These are phyloP conservation scores for Eulemur rufifrons DNA, from an alignment of 2,113 vertebrate genomes.

Conservation along the genomic window DNA sequence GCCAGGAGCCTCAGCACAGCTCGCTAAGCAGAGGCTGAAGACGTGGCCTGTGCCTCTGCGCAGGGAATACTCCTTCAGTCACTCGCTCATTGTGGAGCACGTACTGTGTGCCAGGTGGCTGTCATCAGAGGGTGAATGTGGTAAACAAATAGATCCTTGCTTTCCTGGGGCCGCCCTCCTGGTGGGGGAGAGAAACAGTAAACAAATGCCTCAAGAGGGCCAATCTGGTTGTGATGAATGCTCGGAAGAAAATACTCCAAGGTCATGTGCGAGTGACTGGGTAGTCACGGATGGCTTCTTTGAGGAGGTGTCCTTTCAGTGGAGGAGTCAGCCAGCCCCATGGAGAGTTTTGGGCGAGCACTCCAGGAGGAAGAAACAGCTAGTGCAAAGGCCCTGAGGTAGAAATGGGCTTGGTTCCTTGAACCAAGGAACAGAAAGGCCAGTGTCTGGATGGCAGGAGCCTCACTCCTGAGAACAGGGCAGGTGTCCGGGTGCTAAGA, in stretches of 20 bases:
- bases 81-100: neutral
- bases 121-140: fast-evolving
- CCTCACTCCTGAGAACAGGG: neutral
- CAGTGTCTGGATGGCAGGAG: neutral
- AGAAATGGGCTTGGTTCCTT: neutral
- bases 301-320: neutral
- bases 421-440: neutral
- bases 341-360: neutral
- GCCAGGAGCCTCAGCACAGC: fast-evolving
- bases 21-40: too few relatives aligned
- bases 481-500: neutral
- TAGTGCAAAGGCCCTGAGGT: conserved; percentile 24
- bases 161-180: neutral
- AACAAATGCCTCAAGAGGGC: neutral
- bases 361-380: neutral
- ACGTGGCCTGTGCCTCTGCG: fast-evolving
- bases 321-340: neutral
- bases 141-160: neutral
- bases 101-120: neutral
- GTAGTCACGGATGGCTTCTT: neutral
- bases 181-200: neutral
- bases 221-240: neutral
- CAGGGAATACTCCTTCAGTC: neutral
- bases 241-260: neutral
- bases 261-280: neutral